A percentile compares a stretch with the other conserved stretches of the same genome.
These are phyloP conservation scores for Acronicta aceris DNA, from an alignment of 2,888 invertebrate genomes.

Conservation along the genomic window DNA sequence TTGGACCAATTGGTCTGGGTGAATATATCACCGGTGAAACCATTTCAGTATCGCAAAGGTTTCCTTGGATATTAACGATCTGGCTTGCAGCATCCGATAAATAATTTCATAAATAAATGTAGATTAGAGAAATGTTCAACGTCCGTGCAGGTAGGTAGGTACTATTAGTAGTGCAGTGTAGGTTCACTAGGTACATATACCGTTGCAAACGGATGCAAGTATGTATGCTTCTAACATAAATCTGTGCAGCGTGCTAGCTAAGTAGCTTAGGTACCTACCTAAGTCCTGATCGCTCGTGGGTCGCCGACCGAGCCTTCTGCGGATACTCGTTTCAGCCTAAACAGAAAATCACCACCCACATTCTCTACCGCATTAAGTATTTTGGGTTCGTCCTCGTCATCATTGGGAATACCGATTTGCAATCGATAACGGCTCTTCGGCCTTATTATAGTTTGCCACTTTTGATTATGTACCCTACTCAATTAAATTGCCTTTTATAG, in stretches of 20 bases:
- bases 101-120: slow-evolving; percentile 14
- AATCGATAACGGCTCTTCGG: slow-evolving; percentile 71
- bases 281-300: slow-evolving; percentile 31
- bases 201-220: slow-evolving; percentile 63
- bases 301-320: slow-evolving; percentile 62
- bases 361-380: slow-evolving; percentile 34
- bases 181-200: slow-evolving; percentile 35
- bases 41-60: no score
- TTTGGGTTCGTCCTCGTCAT: slow-evolving; percentile 49
- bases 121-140: slow-evolving; percentile 10
- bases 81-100: slow-evolving; percentile 3
- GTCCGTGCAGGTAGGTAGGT: slow-evolving; percentile 3
- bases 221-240: slow-evolving; percentile 50
- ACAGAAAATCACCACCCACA: slow-evolving; percentile 47
- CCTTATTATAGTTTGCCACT: slow-evolving; percentile 74
- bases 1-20: no score
- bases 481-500: slow-evolving; percentile 66
- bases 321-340: slow-evolving; percentile 59
- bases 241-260: slow-evolving; percentile 41
- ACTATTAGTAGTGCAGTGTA: slow-evolving; percentile 18
- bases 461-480: slow-evolving; percentile 69
- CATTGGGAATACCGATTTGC: slow-evolving; percentile 48
- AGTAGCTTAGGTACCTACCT: slow-evolving; percentile 1
- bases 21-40: no score
- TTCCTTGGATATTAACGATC: not conserved